Evolutionary conservation across 1,140 invertebrate genomes (phyloP).

Genomic region (Amyelois transitella): DNA sequence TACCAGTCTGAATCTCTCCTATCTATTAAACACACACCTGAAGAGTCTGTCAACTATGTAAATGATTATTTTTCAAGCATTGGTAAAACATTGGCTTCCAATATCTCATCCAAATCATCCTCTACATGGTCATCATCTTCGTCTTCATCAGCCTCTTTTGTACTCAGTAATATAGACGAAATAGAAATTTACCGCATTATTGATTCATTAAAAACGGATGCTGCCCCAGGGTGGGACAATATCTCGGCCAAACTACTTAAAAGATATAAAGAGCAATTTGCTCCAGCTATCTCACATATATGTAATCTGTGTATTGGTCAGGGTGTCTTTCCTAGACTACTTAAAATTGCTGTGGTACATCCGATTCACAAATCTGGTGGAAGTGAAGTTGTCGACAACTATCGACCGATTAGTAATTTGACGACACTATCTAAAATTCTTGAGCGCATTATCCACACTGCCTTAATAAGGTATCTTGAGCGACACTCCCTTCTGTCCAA

Average conservation of each 20-base stretch:
- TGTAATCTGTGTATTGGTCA: constrained; percentile 17
- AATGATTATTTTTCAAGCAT: too few species aligned
- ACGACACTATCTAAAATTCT: constrained; percentile 10
- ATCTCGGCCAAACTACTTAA: constrained; percentile 13
- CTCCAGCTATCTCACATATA: constrained; percentile 16
- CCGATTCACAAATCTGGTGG: constrained; percentile 9
- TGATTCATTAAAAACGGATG: constrained; percentile 4
- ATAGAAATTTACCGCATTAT: constrained; percentile 5
- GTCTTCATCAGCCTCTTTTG: constrained; percentile 8
- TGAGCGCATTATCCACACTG: constrained; percentile 12
- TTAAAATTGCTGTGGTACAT: too few species aligned
- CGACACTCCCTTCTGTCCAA: constrained; percentile 10
- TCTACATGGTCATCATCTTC: not conserved
- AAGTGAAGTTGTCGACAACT: constrained; percentile 8
- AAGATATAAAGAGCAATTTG: constrained; percentile 6
- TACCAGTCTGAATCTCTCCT: too few species aligned
- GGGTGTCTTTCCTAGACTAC: constrained; percentile 20
- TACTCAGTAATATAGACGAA: constrained; percentile 3
- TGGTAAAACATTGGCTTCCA: too few species aligned
- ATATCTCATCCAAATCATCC: not conserved
- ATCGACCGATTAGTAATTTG: constrained; percentile 7
- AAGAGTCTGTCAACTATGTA: constrained; percentile 9
- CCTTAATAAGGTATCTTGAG: constrained; percentile 13
- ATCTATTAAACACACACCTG: too few species aligned
- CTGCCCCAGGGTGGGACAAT: constrained; percentile 12